Evolutionary conservation across 2,888 invertebrate genomes (phyloP).

Genomic region (Platycnemis pennipes): DNA sequence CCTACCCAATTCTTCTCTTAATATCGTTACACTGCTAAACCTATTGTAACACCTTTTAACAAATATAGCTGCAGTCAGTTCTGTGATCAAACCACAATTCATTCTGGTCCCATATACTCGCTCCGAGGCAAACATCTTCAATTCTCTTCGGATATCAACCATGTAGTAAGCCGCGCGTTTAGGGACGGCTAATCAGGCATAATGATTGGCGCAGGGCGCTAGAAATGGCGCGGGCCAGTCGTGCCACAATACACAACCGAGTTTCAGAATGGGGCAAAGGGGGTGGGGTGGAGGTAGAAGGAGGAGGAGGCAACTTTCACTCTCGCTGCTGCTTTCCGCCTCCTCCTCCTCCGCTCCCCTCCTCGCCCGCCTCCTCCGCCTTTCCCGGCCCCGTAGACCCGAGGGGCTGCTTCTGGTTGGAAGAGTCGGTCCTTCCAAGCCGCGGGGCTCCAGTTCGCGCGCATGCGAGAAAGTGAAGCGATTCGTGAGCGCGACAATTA

Average conservation of each 20-base stretch:
- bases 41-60: too few species aligned
- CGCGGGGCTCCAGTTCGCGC: conserved; percentile 40
- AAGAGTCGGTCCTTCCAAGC: background rate
- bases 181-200: background rate
- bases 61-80: too few species aligned
- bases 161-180: too few species aligned
- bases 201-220: background rate
- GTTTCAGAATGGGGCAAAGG: background rate
- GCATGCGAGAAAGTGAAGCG: conserved; percentile 37
- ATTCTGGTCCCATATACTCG: too few species aligned
- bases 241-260: background rate
- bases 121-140: too few species aligned
- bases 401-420: background rate
- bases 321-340: background rate
- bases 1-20: too few species aligned
- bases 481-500: conserved; percentile 9
- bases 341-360: background rate
- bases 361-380: background rate
- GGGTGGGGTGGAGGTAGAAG: background rate
- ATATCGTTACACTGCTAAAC: too few species aligned
- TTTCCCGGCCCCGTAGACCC: background rate
- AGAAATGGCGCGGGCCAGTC: background rate
- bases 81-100: too few species aligned
- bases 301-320: conserved; percentile 54
- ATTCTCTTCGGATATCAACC: too few species aligned